Percentiles rank a stretch among this genome's conserved stretches.
Conservation (phyloP, 2,888 invertebrate genomes). For the Gymnocheta viridis region DNA sequence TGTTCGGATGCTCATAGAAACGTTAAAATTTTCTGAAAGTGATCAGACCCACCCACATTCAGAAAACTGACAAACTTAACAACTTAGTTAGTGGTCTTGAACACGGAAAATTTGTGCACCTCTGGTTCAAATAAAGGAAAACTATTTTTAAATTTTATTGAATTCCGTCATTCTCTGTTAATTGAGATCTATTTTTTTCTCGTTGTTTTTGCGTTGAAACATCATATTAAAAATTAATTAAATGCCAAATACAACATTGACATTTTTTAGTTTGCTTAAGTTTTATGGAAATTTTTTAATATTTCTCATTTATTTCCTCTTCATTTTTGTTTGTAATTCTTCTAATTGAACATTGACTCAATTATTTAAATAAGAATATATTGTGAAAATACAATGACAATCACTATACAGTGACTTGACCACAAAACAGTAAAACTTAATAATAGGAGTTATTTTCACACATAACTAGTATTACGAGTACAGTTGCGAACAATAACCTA, state of each 20-base stretch:
- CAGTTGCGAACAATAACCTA: not conserved
- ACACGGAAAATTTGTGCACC: not conserved
- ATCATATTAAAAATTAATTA: conserved; percentile 42
- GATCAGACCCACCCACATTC: no score
- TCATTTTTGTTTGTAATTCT: conserved; percentile 28
- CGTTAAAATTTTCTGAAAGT: no score
- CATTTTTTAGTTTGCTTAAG: not conserved
- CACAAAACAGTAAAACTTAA: conserved; percentile 47
- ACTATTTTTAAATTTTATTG: not conserved
- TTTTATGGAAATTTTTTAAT: conserved; percentile 15
- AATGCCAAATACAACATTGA: conserved; percentile 33
- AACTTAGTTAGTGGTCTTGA: no score
- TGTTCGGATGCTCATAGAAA: no score
- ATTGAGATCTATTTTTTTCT: conserved; percentile 1
- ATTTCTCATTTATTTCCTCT: not conserved
- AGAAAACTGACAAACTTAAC: no score
- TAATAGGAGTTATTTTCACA: conserved; percentile 8
- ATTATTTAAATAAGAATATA: conserved; percentile 48
- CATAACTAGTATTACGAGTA: not conserved
- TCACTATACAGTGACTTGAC: conserved; percentile 37
- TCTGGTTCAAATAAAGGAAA: not conserved
- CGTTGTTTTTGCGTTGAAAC: not conserved
- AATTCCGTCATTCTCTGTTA: not conserved
- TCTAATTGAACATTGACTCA: conserved; percentile 42
- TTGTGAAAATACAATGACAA: conserved; percentile 20